phyloP scores from a whole-genome alignment of 2,888 invertebrate species.

The Drosophila suboccidentalis region DNA sequence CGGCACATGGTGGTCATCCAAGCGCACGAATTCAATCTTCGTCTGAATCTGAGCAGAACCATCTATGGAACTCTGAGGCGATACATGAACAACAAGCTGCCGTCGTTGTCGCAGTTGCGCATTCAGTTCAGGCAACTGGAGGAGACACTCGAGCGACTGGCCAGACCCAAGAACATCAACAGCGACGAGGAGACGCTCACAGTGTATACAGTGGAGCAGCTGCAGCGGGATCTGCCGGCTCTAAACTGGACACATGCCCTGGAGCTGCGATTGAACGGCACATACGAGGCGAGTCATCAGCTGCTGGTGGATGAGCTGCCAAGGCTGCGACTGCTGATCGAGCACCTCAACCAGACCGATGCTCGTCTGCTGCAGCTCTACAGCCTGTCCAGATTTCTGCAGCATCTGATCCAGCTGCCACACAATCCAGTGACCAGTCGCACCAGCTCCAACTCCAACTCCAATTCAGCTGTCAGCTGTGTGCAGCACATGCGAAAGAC shows the following conservation, averaged over 20 bases:
- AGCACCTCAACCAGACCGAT: constrained; percentile 58
- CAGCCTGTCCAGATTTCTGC: constrained; percentile 69
- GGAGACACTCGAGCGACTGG: constrained; percentile 45
- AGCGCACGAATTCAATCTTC: constrained; percentile 63
- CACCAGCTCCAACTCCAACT: not conserved
- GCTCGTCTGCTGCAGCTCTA: constrained; percentile 62
- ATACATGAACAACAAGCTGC: constrained; percentile 12
- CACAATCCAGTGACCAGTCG: constrained; percentile 59
- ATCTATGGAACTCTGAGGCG: constrained; percentile 60
- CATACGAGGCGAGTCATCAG: constrained; percentile 45
- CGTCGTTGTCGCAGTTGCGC: constrained; percentile 24
- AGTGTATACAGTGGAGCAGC: constrained; percentile 46
- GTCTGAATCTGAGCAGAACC: constrained; percentile 50
- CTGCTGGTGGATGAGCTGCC: constrained; percentile 64
- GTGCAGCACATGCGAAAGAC: constrained; percentile 79
- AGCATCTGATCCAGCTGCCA: constrained; percentile 62
- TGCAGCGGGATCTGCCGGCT: constrained; percentile 41
- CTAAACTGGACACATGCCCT: constrained; percentile 69
- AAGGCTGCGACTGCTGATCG: constrained; percentile 49
- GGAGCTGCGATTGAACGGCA: constrained; percentile 53
- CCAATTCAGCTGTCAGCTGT: constrained; percentile 41
- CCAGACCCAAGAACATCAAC: constrained; percentile 9
- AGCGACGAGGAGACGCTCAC: constrained; percentile 62
- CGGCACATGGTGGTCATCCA: constrained; percentile 62
- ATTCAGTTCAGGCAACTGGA: constrained; percentile 62